These are phyloP conservation scores for Scaptomyza polygonia DNA, from an alignment of 2,888 invertebrate species.

Conservation along the genomic window DNA sequence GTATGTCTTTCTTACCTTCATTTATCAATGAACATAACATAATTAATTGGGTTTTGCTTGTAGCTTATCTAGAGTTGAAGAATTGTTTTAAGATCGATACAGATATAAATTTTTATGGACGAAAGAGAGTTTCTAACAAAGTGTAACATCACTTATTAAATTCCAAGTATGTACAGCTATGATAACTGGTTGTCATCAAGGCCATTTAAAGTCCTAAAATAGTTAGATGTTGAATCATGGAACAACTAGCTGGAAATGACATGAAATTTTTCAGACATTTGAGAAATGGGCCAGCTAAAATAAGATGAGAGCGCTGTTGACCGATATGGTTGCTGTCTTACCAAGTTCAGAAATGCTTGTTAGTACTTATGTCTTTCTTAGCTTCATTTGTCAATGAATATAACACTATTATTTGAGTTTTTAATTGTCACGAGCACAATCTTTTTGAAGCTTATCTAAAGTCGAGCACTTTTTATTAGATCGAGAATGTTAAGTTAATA, in stretches of 20 bases:
- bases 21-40: constrained; percentile 31
- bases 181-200: constrained; percentile 24
- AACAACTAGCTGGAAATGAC: background rate
- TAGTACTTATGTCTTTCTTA: background rate
- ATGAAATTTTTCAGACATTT: constrained; percentile 16
- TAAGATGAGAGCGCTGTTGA: constrained; percentile 38
- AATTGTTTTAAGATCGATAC: too few relatives aligned
- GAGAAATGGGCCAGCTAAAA: constrained; percentile 35
- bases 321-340: constrained; percentile 43
- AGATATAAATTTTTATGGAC: too few relatives aligned
- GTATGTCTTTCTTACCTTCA: background rate
- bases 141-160: background rate
- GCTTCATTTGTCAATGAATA: constrained; percentile 9
- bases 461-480: constrained; percentile 9
- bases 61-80: too few relatives aligned
- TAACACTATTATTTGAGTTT: constrained; percentile 52
- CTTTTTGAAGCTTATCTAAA: constrained; percentile 52
- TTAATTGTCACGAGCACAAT: constrained; percentile 34
- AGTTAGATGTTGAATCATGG: constrained; percentile 12
- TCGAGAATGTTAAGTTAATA: constrained; percentile 43
- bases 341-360: constrained; percentile 49
- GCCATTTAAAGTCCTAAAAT: constrained; percentile 6
- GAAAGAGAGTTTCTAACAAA: background rate
- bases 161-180: constrained; percentile 3
- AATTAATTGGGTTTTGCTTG: constrained; percentile 39